These are phyloP conservation scores for Xenops minutus DNA, from an alignment of 2,797 vertebrate species.

Conservation along the genomic window DNA sequence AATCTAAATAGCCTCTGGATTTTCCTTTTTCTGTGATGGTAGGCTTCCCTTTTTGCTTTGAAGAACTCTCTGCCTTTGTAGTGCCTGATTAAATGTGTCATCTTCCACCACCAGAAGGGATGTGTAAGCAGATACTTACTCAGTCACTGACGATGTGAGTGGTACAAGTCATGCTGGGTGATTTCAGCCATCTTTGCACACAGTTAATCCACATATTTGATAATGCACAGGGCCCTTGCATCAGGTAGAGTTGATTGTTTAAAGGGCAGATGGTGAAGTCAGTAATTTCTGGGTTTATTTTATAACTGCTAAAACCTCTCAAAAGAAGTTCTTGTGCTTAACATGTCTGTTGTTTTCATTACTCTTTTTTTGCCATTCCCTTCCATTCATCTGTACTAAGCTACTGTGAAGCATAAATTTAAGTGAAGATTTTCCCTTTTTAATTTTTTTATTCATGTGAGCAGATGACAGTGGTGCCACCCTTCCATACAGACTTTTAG, in stretches of 20 bases:
- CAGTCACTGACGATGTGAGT: not conserved
- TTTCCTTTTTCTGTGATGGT: not conserved
- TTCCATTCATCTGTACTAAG: not conserved
- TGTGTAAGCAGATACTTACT: not conserved
- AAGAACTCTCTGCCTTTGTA: not conserved
- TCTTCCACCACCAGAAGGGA: not conserved
- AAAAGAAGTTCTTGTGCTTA: not conserved
- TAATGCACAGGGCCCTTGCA: not conserved
- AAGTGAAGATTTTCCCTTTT: not conserved
- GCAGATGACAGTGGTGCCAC: not conserved
- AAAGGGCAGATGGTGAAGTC: not conserved
- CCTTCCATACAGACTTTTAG: not conserved
- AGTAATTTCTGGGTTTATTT: not conserved
- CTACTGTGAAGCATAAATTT: not conserved
- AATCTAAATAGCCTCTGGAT: not conserved
- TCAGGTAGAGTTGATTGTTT: not conserved
- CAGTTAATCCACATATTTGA: not conserved
- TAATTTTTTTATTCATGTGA: not conserved
- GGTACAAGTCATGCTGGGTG: not conserved
- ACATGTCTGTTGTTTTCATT: not conserved
- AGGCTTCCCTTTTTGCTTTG: not conserved
- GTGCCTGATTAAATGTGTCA: not conserved
- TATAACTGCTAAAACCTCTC: not conserved
- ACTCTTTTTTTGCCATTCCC: not conserved
- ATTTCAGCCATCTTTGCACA: not conserved